These are phyloP conservation scores for Indicator maculatus DNA, from an alignment of 2,113 vertebrate species.

Conservation along the genomic window DNA sequence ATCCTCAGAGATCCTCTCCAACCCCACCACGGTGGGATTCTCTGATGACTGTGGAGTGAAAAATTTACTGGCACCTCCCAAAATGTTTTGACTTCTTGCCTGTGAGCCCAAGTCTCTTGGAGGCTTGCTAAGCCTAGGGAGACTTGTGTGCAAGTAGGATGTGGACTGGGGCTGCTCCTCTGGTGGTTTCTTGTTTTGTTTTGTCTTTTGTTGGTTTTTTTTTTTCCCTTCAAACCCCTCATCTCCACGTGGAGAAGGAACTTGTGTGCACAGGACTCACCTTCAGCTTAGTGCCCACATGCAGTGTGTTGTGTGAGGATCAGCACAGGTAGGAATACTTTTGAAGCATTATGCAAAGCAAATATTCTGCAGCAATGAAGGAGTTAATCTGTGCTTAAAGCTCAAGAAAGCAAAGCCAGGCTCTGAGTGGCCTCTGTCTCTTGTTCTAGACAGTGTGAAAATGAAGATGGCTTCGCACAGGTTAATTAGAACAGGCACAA, in stretches of 20 bases:
- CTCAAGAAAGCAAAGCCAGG: neutral
- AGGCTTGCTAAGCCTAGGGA: neutral
- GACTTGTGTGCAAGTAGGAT: neutral
- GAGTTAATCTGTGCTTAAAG: neutral
- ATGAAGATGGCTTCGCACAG: neutral
- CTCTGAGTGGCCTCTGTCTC: neutral
- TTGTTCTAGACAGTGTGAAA: neutral
- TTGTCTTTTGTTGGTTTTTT: too few species aligned
- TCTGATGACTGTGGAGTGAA: neutral
- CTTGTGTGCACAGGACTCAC: too few species aligned
- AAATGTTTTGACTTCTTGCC: neutral
- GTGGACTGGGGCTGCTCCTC: neutral
- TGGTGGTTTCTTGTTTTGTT: neutral
- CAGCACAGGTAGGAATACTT: neutral
- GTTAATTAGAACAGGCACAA: neutral
- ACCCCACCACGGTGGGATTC: too few species aligned
- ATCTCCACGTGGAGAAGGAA: neutral
- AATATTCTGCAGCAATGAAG: neutral
- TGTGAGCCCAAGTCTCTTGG: neutral
- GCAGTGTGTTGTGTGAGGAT: neutral
- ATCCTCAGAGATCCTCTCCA: too few species aligned
- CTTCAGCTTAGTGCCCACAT: neutral
- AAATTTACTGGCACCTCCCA: neutral
- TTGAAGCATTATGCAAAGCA: neutral
- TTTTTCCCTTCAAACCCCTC: rapidly evolving